Conservation (phyloP, 2,113 vertebrate genomes). For the Larimichthys crocea region DNA sequence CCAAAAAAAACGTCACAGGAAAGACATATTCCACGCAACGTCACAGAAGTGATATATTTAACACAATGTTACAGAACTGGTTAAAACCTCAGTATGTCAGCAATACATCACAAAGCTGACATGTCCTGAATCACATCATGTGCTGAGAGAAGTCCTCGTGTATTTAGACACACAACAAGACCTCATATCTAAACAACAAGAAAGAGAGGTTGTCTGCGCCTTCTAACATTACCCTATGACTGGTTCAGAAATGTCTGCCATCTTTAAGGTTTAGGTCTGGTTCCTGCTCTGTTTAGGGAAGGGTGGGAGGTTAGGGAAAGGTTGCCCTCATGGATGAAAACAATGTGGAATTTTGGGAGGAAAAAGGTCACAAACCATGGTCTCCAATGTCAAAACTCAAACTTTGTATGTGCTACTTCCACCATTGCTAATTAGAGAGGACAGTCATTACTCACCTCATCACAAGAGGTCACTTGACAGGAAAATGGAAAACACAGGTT, state of each 20-base stretch:
- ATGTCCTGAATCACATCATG: background rate
- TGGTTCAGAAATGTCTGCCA: background rate
- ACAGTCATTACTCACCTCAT: background rate
- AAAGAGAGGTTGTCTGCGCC: background rate
- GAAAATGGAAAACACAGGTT: background rate
- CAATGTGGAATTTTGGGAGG: background rate
- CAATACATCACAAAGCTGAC: background rate
- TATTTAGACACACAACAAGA: background rate
- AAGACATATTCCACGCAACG: constrained; percentile 14
- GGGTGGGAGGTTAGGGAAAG: background rate
- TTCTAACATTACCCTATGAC: background rate
- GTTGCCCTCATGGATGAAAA: background rate
- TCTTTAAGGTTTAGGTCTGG: background rate
- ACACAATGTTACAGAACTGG: background rate
- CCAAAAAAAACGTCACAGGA: constrained; percentile 8
- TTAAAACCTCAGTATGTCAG: background rate
- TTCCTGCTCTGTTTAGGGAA: background rate
- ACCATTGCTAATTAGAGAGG: background rate
- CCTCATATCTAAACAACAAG: background rate
- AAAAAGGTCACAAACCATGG: background rate
- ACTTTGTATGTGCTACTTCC: background rate
- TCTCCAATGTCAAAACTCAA: background rate
- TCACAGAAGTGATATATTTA: constrained; percentile 9
- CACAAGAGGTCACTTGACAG: background rate
- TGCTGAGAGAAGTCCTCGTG: background rate